Evolutionary conservation across 2,113 vertebrate species (phyloP), one percentile per base, ranked within the genome.

Genomic region (Edolisoma coerulescens): DNA sequence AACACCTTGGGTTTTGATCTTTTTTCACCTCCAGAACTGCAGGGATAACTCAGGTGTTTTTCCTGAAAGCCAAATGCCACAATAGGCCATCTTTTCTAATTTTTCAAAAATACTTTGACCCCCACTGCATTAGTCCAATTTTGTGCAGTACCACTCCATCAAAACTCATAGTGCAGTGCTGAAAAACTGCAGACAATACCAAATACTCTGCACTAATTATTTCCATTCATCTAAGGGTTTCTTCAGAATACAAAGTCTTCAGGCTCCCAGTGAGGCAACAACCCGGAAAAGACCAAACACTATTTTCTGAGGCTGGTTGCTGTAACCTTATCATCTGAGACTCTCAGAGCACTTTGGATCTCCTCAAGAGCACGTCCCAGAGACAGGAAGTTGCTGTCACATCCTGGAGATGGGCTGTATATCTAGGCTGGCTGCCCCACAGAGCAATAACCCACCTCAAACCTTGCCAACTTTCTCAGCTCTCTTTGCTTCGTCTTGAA

Each of bases 331-430:
- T 73, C 8, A 59, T 49, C 63, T 50, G 53, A 90, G 49, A 60
- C 13, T 61, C 44, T 20, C 23, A 69, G 41, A 65, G 13, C 1
- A 1, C 68, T 78, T 94, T 0, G 2, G 24, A 49, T 75, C 16
- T 65, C 8, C 0, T 37, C 5, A 10, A 42, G 37, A 73, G 44
- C 57, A n/a, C 0, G 0, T 89, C 26, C 23, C 50, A 77, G 63
- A 69, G 79, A 53, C 53, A 70, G 75, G 53, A 86, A 73, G 11
- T 27, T 69, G 45, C 59, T 85, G 45, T 87, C 70, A 47, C 3
- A 0, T 82, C 42, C 53, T 10, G 7, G 67, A 86, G 75, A 71
- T 76, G 41, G 67, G 9, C 52, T 89, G 24, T 41, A 7, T 35
- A 54, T 33, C 32, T 59, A 56, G 54, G 59, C 35, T 88, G n/a